Evolutionary conservation across 2,797 vertebrate genomes (phyloP).

Genomic region (Paratrypauchen microcephalus): DNA sequence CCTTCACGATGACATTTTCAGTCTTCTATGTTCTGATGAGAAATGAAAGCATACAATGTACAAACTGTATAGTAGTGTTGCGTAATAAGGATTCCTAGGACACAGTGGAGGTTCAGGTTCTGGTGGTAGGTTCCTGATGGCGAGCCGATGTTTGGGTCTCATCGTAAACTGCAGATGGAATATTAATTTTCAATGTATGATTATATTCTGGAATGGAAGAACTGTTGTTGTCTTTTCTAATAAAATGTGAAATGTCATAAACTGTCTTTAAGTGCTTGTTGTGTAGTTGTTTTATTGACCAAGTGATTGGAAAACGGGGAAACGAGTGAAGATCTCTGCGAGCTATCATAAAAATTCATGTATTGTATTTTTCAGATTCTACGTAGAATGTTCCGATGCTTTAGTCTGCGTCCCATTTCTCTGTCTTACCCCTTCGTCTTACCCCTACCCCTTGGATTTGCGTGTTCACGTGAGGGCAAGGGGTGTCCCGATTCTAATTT

Average conservation of each 20-base stretch:
- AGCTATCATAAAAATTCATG: too few species aligned
- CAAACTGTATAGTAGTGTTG: neutral
- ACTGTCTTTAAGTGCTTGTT: neutral
- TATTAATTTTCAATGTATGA: neutral
- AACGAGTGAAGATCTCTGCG: too few species aligned
- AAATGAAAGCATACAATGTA: neutral
- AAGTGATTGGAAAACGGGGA: neutral
- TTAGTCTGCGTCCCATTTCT: too few species aligned
- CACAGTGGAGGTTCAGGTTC: neutral
- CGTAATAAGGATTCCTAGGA: neutral
- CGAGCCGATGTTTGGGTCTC: too few species aligned
- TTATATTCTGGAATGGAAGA: constrained; percentile 26
- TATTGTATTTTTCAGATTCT: too few species aligned
- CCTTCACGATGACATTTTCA: neutral
- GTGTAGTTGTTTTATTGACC: too few species aligned
- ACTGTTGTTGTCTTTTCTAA: constrained; percentile 57
- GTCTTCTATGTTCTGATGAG: neutral
- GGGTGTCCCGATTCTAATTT: too few species aligned
- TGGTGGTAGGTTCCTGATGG: too few species aligned
- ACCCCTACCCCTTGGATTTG: too few species aligned
- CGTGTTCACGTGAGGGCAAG: too few species aligned
- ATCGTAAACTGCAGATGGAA: neutral
- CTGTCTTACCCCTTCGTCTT: too few species aligned
- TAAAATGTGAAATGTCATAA: constrained; percentile 53
- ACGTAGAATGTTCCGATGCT: too few species aligned